phyloP scores from a whole-genome alignment of 2,113 vertebrate species.

The Hydrolagus affinis region DNA sequence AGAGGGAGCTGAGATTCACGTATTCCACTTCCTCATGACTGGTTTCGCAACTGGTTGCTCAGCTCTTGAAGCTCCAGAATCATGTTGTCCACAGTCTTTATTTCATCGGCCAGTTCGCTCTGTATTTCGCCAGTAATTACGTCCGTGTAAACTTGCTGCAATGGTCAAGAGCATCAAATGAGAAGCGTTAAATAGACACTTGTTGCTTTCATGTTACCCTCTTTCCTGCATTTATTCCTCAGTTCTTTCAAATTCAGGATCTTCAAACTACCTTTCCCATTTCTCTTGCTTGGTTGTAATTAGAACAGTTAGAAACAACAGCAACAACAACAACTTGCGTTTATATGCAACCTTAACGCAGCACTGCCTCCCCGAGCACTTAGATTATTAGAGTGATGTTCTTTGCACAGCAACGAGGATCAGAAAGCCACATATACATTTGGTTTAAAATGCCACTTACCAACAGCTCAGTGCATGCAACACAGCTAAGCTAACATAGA shows the following conservation, averaged over 20 bases:
- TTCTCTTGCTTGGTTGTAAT: background rate
- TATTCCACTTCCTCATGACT: constrained; percentile 45
- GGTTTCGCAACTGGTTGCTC: constrained; percentile 61
- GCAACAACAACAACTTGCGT: too few relatives aligned
- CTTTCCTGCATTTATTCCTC: background rate
- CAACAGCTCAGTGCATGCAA: background rate
- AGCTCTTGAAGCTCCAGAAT: constrained; percentile 69
- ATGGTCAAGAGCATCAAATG: background rate
- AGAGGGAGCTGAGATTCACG: background rate
- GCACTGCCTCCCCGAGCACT: too few relatives aligned
- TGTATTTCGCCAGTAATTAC: constrained; percentile 60
- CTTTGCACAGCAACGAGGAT: background rate
- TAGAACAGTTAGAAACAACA: too few relatives aligned
- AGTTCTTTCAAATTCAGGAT: background rate
- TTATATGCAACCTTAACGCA: too few relatives aligned
- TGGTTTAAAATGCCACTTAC: too few relatives aligned
- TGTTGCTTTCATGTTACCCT: background rate
- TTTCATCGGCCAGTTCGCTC: constrained; percentile 59
- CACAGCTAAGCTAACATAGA: background rate
- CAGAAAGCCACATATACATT: background rate
- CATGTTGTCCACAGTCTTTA: constrained; percentile 60
- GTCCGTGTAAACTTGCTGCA: constrained; percentile 77
- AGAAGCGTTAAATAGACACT: background rate
- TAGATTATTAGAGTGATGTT: too few relatives aligned
- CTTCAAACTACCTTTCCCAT: background rate